A percentile compares a stretch with the other conserved stretches of the same genome.
These are phyloP conservation scores for Agrotis puta DNA, from an alignment of 2,888 invertebrate species.

Conservation along the genomic window DNA sequence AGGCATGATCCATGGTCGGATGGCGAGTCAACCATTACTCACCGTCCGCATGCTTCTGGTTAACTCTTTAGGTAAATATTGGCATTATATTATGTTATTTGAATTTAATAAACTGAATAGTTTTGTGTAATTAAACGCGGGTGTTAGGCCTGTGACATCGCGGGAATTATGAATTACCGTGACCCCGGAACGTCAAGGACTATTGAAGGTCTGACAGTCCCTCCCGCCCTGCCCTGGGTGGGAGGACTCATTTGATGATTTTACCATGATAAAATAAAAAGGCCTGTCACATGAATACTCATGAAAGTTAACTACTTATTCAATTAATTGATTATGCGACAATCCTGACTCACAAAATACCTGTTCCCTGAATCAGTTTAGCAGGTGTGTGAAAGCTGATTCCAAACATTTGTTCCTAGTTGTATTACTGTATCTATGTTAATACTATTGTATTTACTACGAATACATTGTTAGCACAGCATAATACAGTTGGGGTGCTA, in stretches of 20 bases:
- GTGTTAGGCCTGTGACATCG: not conserved
- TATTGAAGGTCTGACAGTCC: too few species aligned
- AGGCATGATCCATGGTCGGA: too few species aligned
- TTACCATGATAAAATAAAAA: too few species aligned
- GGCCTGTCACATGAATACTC: too few species aligned
- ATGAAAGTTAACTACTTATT: not conserved
- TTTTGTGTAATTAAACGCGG: not conserved
- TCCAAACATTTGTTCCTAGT: not conserved
- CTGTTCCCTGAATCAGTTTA: not conserved
- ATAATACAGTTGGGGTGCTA: too few species aligned
- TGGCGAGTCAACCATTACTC: too few species aligned
- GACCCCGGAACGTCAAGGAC: too few species aligned
- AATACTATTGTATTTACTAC: not conserved
- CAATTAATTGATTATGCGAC: too few species aligned
- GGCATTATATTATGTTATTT: not conserved
- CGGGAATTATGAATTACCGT: too few species aligned
- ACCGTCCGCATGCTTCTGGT: too few species aligned
- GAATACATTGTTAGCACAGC: not conserved
- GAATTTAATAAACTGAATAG: not conserved
- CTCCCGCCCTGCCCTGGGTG: too few species aligned
- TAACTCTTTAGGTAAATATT: not conserved
- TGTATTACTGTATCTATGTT: not conserved
- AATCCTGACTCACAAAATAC: not conserved
- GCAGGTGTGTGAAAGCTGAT: not conserved
- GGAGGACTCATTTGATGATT: too few species aligned